Conservation (phyloP, 2,113 vertebrate species). For the Cebus imitator region DNA sequence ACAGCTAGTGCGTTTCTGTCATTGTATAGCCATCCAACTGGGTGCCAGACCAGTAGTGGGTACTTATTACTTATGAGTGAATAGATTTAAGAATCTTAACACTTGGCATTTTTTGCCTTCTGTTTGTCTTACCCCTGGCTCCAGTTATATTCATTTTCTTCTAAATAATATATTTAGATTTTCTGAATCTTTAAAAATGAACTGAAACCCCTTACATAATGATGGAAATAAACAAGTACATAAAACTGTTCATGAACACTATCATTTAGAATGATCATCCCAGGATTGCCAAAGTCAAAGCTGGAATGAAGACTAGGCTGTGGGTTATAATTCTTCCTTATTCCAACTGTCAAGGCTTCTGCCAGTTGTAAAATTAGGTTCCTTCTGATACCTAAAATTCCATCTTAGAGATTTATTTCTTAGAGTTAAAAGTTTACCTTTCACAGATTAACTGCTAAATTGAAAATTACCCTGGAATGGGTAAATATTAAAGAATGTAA, state of each 20-base stretch:
- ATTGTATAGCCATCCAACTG: not conserved
- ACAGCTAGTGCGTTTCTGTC: not conserved
- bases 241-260: not conserved
- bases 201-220: not conserved
- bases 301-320: not conserved
- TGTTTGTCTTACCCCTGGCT: not conserved
- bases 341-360: not conserved
- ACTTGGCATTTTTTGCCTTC: not conserved
- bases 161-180: conserved; percentile 8
- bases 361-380: not conserved
- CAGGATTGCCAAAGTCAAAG: not conserved
- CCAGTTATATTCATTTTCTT: not conserved
- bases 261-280: not conserved
- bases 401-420: not conserved
- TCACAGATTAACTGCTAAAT: not conserved
- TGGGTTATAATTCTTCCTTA: not conserved
- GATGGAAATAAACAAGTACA: not conserved
- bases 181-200: not conserved
- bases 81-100: not conserved
- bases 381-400: not conserved
- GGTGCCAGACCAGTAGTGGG: not conserved
- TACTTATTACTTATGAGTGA: not conserved
- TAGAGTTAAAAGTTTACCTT: not conserved
- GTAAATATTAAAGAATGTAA: not conserved
- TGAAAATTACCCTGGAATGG: not conserved